Evolutionary conservation across 2,113 vertebrate species (phyloP), one percentile per base, ranked within the genome.

Genomic region (Phalacrocorax brasilianus): DNA sequence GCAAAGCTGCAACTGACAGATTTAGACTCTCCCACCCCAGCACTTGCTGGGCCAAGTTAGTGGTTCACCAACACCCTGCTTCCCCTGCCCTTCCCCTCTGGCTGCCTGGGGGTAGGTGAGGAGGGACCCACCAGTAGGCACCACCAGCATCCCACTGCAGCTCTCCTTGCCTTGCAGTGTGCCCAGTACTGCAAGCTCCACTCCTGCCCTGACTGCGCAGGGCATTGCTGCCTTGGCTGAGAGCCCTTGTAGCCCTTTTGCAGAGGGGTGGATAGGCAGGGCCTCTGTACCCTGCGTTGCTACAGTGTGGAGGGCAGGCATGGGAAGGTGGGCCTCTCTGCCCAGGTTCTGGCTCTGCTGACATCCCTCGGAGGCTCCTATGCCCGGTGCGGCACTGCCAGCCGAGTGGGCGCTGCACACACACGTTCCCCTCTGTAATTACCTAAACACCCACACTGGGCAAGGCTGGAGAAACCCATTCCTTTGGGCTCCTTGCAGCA

Each of bases 71-170:
- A 78, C 33, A 76, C 35, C 19, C 55, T 50, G 20, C 40, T 59
- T 63, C 59, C 40, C 17, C 58, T 86, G 65, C 56, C 62, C 28
- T 85, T 89, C 53, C 50, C n/a, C 5, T 0, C n/a, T 58, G 53
- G 56, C 49, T 45, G 42, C n/a, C 47, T 40, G 11, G 12, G 30
- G 6, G 4, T 0, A 0, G 20, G 22, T 0, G 0, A 65, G 38
- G 53, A 66, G 40, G 45, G 32, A 33, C 52, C 10, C 2, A 0
- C 35, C 20, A 14, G 21, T 56, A 63, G 62, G 12, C 27, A 63
- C 55, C 53, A 15, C 23, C n/a, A 70, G 56, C 67, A 55, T 14
- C 7, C 24, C 8, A 1, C 8, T 21, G 72, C 76, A 17, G 11
- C 44, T 38, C 35, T 30, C n/a, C 21, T 45, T 7, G 45, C 63